Base-by-base conservation (phyloP, 2,797 vertebrate species). In the Peromyscus nudipes region DNA sequence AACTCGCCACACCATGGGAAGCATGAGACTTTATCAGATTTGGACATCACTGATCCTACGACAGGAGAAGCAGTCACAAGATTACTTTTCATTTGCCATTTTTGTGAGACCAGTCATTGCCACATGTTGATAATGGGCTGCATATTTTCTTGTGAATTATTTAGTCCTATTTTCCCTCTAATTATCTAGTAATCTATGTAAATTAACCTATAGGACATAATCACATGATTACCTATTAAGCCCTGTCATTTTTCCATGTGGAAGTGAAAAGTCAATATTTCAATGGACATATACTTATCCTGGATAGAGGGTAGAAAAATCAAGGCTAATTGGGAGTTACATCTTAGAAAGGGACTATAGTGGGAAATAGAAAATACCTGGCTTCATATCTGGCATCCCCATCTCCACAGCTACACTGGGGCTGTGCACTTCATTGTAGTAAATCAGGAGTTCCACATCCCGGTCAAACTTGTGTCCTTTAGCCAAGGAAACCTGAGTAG, bases 381-480 rank as follows among this genome's bases (percentile, higher is more conserved):
- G 60, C 60, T 98, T 75, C 29, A 97, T 97, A 46, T 98, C 98
- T 23, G 97, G 89, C 49, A 96, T 96, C 92, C 98, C 98, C 86
- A 96, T 96, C 98, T 99, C 99, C 97, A 99, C 98, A 94, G 99
- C 97, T 75, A 99, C 98, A 67, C 98, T 98, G 93, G 99, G 99
- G 87, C 97, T 97, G 91, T 99, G 99, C 86, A 98, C 96, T 0
- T 99, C 98, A 91, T 97, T 97, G 96, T 99, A 99, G 98, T 99
- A 99, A 84, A 99, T 98, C 97, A 99, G 97, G 76, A 99, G 96
- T 73, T 99, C 98, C 73, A 99, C 98, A 73, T 99, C 99, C 80
- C 97, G 98, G 96, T 99, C 99, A 98, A 99, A 99, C 96, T 98
- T 98, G 96, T 99, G 98, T 96, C 98, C 99, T 93, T 98, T 96